Evolutionary conservation across 2,888 invertebrate genomes (phyloP).

Genomic region (Teleogryllus oceanicus): DNA sequence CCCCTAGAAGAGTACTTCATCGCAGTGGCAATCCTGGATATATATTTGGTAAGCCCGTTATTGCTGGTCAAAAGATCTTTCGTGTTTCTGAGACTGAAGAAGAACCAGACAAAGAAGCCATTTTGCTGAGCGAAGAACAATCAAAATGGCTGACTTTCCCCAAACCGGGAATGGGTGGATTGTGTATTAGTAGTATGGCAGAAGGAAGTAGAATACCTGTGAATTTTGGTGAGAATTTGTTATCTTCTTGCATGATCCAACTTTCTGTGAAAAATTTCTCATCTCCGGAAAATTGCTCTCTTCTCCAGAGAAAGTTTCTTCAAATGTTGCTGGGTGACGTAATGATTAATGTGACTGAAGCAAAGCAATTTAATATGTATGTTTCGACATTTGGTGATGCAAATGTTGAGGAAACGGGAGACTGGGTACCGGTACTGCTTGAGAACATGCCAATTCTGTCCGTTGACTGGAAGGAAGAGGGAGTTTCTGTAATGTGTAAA

Average conservation of each 20-base stretch:
- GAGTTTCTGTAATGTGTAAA: slow-evolving; percentile 43
- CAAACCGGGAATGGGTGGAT: slow-evolving; percentile 41
- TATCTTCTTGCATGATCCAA: slow-evolving; percentile 42
- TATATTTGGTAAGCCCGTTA: slow-evolving; percentile 60
- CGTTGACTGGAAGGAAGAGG: slow-evolving; percentile 39
- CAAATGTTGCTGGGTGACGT: slow-evolving; percentile 41
- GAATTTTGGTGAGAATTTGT: slow-evolving; percentile 45
- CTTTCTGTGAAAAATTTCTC: slow-evolving; percentile 43
- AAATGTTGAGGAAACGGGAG: slow-evolving; percentile 45
- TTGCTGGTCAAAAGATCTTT: slow-evolving; percentile 49
- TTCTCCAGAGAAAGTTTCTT: slow-evolving; percentile 45
- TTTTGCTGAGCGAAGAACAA: slow-evolving; percentile 36
- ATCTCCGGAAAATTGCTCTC: slow-evolving; percentile 41
- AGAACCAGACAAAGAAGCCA: slow-evolving; percentile 39
- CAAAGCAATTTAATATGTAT: slow-evolving; percentile 42
- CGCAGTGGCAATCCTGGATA: slow-evolving; percentile 79
- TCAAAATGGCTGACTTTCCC: slow-evolving; percentile 44
- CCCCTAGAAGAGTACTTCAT: slow-evolving; percentile 40
- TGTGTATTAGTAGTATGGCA: slow-evolving; percentile 39
- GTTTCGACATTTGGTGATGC: slow-evolving; percentile 54
- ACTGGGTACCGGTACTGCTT: slow-evolving; percentile 51
- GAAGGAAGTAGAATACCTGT: slow-evolving; percentile 40
- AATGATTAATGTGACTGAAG: slow-evolving; percentile 43
- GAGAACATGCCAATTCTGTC: slow-evolving; percentile 42
- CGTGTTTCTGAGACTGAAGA: slow-evolving; percentile 40